A percentile compares a stretch with the other conserved stretches of the same genome.
These are phyloP conservation scores for Hemicordylus capensis DNA, from an alignment of 2,113 vertebrate genomes.

Conservation along the genomic window DNA sequence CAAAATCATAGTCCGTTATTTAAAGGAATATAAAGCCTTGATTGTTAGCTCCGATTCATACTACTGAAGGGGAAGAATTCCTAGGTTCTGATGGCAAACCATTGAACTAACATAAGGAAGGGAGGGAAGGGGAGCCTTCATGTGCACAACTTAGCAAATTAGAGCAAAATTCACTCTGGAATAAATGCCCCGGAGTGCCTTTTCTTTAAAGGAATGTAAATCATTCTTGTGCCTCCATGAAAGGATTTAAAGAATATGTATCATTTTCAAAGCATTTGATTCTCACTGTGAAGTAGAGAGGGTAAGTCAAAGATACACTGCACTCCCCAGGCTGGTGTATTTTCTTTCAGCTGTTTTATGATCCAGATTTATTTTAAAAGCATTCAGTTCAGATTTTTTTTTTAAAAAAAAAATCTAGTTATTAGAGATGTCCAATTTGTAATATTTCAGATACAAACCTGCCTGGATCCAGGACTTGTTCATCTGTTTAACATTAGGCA, in stretches of 20 bases:
- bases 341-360: background rate
- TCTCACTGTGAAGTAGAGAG: constrained; percentile 5
- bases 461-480: background rate
- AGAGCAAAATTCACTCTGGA: constrained; percentile 51
- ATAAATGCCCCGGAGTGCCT: constrained; percentile 47
- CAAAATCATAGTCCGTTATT: constrained; percentile 57
- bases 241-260: constrained; percentile 37
- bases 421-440: background rate
- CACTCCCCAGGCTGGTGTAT: background rate
- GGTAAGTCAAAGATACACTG: background rate
- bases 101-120: constrained; percentile 55
- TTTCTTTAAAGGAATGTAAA: constrained; percentile 50
- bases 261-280: constrained; percentile 26
- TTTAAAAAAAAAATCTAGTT: no score
- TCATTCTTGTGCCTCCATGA: constrained; percentile 16
- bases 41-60: constrained; percentile 62
- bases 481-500: background rate
- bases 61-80: constrained; percentile 61
- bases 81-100: constrained; percentile 44
- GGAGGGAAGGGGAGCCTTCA: background rate
- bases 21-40: constrained; percentile 55
- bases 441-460: background rate
- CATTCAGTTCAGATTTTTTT: background rate
- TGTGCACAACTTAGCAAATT: constrained; percentile 56
- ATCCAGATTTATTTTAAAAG: constrained; percentile 3